These are phyloP conservation scores for Monarcha castaneiventris DNA, from an alignment of 2,113 vertebrate species.

Conservation along the genomic window DNA sequence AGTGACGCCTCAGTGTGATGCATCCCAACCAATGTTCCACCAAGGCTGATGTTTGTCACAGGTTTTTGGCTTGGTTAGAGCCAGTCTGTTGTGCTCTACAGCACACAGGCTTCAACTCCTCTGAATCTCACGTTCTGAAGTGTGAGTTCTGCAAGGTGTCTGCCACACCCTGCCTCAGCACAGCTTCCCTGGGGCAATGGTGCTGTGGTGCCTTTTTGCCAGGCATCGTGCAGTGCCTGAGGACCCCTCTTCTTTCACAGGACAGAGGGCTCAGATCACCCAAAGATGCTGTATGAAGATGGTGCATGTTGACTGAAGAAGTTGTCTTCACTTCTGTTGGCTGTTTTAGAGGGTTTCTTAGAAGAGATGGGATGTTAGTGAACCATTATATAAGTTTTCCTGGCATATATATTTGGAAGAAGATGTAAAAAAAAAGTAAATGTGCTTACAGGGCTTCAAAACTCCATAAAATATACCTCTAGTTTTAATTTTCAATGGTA, in stretches of 20 bases:
- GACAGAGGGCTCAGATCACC: not conserved
- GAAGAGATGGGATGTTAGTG: not conserved
- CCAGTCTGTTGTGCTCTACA: not conserved
- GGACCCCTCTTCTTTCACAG: not conserved
- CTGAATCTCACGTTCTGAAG: not conserved
- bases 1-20: accelerated
- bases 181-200: not conserved
- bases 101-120: not conserved
- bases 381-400: not conserved
- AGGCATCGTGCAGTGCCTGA: not conserved
- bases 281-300: not conserved
- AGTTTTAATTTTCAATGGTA: not conserved
- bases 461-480: not conserved
- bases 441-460: not conserved
- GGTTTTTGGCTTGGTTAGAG: not conserved
- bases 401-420: not conserved
- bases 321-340: not conserved
- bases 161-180: accelerated
- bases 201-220: not conserved
- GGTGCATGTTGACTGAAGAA: not conserved
- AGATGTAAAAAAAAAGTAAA: not conserved
- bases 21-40: not conserved
- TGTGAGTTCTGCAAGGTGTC: not conserved
- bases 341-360: not conserved
- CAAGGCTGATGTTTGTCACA: not conserved